Evolutionary conservation across 2,113 vertebrate genomes (phyloP).

Genomic region (Odocoileus hemionus): DNA sequence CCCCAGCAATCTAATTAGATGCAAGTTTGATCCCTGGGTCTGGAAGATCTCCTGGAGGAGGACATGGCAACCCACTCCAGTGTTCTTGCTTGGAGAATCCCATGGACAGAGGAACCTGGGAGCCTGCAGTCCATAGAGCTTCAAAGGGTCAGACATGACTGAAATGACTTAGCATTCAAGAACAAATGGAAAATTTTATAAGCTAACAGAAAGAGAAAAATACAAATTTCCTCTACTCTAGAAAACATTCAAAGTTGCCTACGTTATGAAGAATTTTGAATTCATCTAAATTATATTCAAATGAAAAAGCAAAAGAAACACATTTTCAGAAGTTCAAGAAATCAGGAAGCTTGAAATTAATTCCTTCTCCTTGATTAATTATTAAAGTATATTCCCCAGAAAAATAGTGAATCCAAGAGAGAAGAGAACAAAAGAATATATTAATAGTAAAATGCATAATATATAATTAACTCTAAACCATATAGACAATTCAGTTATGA

Average conservation of each 20-base stretch:
- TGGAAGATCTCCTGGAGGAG: not conserved
- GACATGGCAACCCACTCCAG: not conserved
- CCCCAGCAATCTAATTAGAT: not conserved
- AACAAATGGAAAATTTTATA: not conserved
- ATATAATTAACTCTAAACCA: not conserved
- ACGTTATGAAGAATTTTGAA: not conserved
- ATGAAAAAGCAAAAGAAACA: not conserved
- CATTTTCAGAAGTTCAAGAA: not conserved
- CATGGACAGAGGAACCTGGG: not conserved
- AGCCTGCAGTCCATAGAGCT: not conserved
- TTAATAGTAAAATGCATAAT: not conserved
- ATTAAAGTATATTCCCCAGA: slow-evolving; percentile 8
- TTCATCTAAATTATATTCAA: not conserved
- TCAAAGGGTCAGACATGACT: not conserved
- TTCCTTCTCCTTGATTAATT: not conserved
- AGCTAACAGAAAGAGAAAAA: not conserved
- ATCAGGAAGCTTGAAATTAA: not conserved
- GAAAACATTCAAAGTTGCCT: not conserved
- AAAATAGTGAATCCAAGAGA: not conserved
- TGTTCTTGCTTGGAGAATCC: not conserved
- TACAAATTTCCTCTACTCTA: not conserved
- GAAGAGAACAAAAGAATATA: not conserved
- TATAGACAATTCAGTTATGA: not conserved
- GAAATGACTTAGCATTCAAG: not conserved
- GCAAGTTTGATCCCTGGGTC: not conserved